Evolutionary conservation across 2,797 vertebrate genomes (phyloP), one percentile per base, ranked within the genome.

Genomic region (Phataginus tetradactyla): DNA sequence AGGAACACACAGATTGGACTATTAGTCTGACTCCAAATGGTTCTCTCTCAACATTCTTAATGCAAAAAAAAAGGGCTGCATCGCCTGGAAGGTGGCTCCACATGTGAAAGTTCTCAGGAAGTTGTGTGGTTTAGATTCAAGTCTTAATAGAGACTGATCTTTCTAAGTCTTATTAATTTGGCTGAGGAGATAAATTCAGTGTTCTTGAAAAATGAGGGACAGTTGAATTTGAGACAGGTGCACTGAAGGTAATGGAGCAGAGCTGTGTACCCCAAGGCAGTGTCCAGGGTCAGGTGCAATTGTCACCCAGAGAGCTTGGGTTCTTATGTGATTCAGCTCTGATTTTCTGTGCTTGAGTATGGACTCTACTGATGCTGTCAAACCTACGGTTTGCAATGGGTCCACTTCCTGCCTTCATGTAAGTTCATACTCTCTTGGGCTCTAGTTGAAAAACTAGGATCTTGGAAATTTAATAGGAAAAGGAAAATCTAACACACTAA

Each of bases 21-120:
- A 11, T 61, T 12, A 25, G 8, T 51, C 89, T 89, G 63, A 53
- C 25, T 74, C 39, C 0, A 0, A 77, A 63, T 17, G 3, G 45
- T 18, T 71, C 32, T 49, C 53, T 20, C 42, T 85, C 49, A 29
- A 59, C 37, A 42, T 55, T 72, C 64, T 86, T 92, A 42, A 14
- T 91, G 75, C 25, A 39, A 51, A n/a, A 51, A n/a, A 88, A 68
- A 37, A 61, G 27, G 55, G 84, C 42, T 61, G 25, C 5, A 2
- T 61, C 57, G 59, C 32, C 86, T 86, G 55, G 37, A 91, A 88
- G 39, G 59, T 61, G 51, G 45, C 39, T 95, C 57, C 92, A 79
- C 57, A 29, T 91, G 45, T 51, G 42, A 86, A 85, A 49, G 77
- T 85, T n/a, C 61, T 91, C 92, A 87, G 95, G 63, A 96, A 94